Percentiles rank a stretch among this genome's conserved stretches.
phyloP scores from a whole-genome alignment of 1,140 invertebrate species.

The Atta colombica region DNA sequence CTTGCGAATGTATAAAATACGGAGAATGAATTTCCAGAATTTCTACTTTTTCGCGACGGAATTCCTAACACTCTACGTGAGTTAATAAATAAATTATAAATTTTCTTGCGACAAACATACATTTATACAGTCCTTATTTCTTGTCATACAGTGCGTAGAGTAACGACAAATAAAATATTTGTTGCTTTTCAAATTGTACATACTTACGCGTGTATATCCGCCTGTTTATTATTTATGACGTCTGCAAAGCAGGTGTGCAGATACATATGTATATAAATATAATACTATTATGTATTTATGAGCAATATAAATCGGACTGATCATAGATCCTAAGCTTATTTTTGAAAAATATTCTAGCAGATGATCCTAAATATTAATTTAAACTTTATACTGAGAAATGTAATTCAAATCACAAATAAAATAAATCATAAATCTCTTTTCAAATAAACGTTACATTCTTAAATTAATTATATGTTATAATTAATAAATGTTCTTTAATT shows the following conservation, averaged over 20 bases:
- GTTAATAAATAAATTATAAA: slow-evolving; percentile 8
- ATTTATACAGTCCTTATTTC: not conserved
- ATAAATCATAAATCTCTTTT: not conserved
- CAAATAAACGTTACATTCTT: not conserved
- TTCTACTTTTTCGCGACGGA: not conserved
- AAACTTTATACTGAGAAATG: too few relatives aligned
- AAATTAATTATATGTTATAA: not conserved
- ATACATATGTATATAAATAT: not conserved
- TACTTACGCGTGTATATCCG: not conserved
- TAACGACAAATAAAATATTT: not conserved
- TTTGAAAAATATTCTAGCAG: not conserved
- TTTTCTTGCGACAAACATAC: not conserved
- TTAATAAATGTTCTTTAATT: not conserved
- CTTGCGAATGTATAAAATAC: not conserved
- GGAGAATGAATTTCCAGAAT: not conserved
- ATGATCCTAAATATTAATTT: too few relatives aligned
- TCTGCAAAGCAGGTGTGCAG: not conserved
- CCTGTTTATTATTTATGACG: slow-evolving; percentile 49
- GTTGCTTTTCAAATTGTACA: not conserved
- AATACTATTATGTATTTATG: not conserved
- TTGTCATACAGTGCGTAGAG: not conserved
- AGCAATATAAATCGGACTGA: slow-evolving; percentile 11
- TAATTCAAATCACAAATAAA: not conserved
- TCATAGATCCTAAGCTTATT: slow-evolving; percentile 11
- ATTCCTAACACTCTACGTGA: not conserved